phyloP scores from a whole-genome alignment of 2,888 invertebrate genomes.

The Leptopilina drosophilae region DNA sequence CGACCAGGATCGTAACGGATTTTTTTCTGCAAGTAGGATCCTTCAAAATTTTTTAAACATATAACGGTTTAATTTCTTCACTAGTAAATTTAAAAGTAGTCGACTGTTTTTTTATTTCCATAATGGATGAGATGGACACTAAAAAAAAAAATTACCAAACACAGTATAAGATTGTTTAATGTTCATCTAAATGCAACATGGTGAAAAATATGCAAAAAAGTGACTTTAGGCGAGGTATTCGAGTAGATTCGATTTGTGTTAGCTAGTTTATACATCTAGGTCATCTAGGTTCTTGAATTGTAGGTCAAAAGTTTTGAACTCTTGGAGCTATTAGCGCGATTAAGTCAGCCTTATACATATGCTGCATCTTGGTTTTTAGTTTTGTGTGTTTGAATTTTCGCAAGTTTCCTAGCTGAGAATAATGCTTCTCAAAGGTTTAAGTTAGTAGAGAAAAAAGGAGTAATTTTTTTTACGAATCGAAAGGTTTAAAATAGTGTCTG shows the following conservation, averaged over 20 bases:
- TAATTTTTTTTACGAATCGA: too few species aligned
- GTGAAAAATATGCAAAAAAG: background rate
- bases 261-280: conserved; percentile 10
- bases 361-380: background rate
- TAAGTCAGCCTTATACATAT: background rate
- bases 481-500: too few species aligned
- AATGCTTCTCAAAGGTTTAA: too few species aligned
- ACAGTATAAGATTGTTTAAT: too few species aligned
- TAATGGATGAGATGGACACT: background rate
- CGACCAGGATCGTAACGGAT: background rate
- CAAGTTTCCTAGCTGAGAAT: too few species aligned
- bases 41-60: background rate
- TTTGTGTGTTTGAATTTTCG: too few species aligned
- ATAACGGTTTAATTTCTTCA: background rate
- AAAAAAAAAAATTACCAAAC: too few species aligned
- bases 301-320: conserved; percentile 27
- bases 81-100: background rate
- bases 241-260: background rate
- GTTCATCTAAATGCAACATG: background rate
- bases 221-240: background rate
- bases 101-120: background rate
- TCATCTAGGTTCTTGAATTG: conserved; percentile 6
- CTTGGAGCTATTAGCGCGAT: background rate
- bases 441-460: too few species aligned
- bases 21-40: background rate